phyloP scores from a whole-genome alignment of 2,797 vertebrate species.

The Hapalemur alaotrensis region DNA sequence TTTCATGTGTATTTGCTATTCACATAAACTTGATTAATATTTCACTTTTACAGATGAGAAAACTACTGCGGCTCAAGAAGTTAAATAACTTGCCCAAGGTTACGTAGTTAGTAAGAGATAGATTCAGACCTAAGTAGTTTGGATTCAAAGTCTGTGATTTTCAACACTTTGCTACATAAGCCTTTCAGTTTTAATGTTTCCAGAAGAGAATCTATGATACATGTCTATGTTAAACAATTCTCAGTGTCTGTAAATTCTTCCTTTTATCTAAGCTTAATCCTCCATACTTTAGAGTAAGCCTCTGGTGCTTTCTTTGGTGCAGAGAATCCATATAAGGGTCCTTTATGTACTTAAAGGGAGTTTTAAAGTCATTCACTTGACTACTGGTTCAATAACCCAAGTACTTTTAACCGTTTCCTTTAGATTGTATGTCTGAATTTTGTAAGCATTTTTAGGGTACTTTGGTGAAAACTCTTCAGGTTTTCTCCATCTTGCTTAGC shows the following conservation, averaged over 20 bases:
- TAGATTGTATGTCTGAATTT: neutral
- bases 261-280: conserved; percentile 6
- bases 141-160: neutral
- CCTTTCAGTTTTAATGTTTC: neutral
- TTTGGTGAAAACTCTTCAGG: neutral
- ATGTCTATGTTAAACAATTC: neutral
- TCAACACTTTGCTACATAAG: neutral
- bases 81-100: neutral
- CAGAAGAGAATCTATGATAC: neutral
- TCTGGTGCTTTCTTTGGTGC: neutral
- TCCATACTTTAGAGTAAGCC: neutral
- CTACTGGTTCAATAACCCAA: neutral
- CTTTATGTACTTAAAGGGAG: neutral
- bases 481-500: neutral
- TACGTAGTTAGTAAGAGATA: neutral
- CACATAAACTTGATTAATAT: neutral
- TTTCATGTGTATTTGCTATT: neutral
- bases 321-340: neutral
- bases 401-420: neutral
- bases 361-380: neutral
- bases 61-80: neutral
- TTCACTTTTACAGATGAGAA: neutral
- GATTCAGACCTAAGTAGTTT: neutral
- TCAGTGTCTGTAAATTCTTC: neutral
- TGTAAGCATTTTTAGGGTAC: neutral